Evolutionary conservation across 2,113 vertebrate genomes (phyloP).

Genomic region (Pedetes capensis): DNA sequence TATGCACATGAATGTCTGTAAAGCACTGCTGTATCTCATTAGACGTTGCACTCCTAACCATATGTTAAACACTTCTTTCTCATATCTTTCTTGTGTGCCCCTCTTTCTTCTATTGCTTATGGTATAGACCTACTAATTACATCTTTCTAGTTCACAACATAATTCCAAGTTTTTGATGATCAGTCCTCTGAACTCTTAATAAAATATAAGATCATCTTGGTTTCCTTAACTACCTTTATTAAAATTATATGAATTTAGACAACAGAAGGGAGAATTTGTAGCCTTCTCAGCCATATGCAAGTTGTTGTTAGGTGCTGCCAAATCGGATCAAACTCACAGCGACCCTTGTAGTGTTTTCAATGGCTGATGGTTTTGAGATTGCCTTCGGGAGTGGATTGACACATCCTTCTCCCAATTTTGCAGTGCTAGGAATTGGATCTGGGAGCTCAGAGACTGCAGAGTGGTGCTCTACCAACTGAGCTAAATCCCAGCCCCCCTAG

Average conservation of each 20-base stretch:
- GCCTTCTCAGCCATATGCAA: background rate
- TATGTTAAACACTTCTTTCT: background rate
- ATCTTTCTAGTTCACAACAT: background rate
- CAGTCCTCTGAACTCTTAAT: slow-evolving; percentile 12
- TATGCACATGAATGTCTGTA: background rate
- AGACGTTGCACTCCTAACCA: background rate
- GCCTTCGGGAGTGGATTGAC: no score
- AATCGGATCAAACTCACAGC: no score
- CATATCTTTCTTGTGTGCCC: background rate
- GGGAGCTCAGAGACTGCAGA: no score
- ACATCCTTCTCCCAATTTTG: no score
- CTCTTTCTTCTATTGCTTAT: background rate
- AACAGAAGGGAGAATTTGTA: background rate
- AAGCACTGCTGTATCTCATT: background rate
- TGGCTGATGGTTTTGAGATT: no score
- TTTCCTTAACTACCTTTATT: background rate
- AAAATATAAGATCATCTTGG: slow-evolving; percentile 7
- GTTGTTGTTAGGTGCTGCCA: no score
- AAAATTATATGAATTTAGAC: slow-evolving; percentile 27
- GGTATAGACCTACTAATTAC: background rate
- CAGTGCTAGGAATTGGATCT: no score
- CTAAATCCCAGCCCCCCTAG: no score
- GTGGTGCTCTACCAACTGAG: no score
- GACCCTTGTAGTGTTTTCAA: no score
- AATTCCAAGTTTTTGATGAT: slow-evolving; percentile 17